Evolutionary conservation across 2,888 invertebrate species (phyloP).

Genomic region (Aproaerema taeniolella): DNA sequence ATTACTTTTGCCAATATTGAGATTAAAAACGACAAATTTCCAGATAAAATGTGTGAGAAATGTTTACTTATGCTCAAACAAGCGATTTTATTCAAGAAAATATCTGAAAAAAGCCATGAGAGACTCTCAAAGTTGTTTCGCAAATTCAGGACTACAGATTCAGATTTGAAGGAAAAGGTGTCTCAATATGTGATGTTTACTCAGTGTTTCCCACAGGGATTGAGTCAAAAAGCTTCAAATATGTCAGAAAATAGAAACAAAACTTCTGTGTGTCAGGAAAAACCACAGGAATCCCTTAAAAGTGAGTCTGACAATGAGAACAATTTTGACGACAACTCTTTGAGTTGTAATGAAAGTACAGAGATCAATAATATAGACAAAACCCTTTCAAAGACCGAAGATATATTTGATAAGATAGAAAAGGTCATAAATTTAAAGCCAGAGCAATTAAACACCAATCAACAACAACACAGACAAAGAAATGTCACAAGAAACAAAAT

Average conservation of each 20-base stretch:
- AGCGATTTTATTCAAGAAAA: conserved; percentile 51
- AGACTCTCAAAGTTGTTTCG: conserved; percentile 28
- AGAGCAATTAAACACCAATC: not conserved
- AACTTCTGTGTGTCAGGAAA: not conserved
- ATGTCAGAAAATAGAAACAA: not conserved
- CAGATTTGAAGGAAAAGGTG: conserved; percentile 31
- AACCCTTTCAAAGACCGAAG: too few species aligned
- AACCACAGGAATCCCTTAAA: not conserved
- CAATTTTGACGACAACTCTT: not conserved
- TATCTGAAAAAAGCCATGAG: conserved; percentile 47
- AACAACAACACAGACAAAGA: not conserved
- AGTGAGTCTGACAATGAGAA: not conserved
- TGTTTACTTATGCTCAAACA: conserved; percentile 49
- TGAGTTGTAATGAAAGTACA: not conserved
- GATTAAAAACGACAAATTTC: conserved; percentile 42
- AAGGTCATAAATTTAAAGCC: conserved; percentile 13
- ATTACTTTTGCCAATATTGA: conserved; percentile 39
- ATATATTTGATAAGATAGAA: conserved; percentile 17
- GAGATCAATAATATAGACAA: too few species aligned
- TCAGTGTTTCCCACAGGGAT: conserved; percentile 23
- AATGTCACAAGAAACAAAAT: not conserved
- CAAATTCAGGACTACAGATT: conserved; percentile 15
- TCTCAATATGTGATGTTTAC: conserved; percentile 39
- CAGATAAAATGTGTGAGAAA: conserved; percentile 45
- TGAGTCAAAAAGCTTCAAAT: not conserved